Conservation (phyloP, 2,888 invertebrate genomes). For the Spatulosminthurus flaviceps region DNA sequence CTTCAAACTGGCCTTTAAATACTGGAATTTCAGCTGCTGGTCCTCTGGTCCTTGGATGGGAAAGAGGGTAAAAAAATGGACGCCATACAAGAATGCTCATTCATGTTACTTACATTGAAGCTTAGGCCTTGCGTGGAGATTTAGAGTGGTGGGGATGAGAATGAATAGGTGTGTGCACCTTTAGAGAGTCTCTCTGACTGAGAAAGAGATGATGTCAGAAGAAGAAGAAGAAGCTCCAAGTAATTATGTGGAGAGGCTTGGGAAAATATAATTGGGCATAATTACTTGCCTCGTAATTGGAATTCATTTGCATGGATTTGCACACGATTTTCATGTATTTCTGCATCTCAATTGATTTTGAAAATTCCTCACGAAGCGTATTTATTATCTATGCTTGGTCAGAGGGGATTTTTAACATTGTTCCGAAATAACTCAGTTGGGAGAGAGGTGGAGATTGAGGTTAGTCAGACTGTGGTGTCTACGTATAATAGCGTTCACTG, state of each 20-base stretch:
- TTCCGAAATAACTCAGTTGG: too few relatives aligned
- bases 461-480: too few relatives aligned
- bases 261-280: not conserved
- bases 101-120: not conserved
- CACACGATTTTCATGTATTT: not conserved
- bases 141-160: not conserved
- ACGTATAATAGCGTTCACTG: too few relatives aligned
- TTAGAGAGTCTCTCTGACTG: too few relatives aligned
- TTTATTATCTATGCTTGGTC: too few relatives aligned
- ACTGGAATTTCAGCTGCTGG: not conserved
- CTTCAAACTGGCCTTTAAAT: not conserved
- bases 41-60: not conserved
- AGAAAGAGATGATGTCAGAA: too few relatives aligned
- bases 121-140: not conserved
- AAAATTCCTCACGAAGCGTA: too few relatives aligned
- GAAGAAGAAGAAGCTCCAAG: not conserved
- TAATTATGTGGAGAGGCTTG: not conserved
- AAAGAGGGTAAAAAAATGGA: conserved; percentile 7
- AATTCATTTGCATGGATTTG: conserved; percentile 14
- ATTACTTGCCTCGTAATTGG: not conserved
- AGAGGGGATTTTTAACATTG: too few relatives aligned
- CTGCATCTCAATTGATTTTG: conserved; percentile 1
- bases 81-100: conserved; percentile 21
- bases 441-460: too few relatives aligned
- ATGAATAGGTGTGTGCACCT: too few relatives aligned